These are phyloP conservation scores for Cylloceria caligata DNA, from an alignment of 2,888 invertebrate species.

Conservation along the genomic window DNA sequence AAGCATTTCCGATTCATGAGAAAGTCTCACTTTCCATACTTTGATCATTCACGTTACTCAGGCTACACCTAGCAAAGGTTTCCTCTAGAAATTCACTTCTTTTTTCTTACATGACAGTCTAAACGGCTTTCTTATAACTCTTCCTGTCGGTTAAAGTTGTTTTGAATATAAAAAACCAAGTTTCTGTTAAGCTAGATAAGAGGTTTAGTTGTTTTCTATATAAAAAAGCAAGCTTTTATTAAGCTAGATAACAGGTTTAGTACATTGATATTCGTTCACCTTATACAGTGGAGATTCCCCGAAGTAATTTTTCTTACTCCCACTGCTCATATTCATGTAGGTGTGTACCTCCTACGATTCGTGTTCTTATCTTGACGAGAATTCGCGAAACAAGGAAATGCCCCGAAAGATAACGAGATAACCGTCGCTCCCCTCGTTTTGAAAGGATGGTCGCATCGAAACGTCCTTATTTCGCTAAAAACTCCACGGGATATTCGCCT, in stretches of 20 bases:
- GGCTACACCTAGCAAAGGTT: not conserved
- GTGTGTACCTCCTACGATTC: constrained; percentile 20
- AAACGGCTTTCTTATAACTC: not conserved
- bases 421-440: constrained; percentile 47
- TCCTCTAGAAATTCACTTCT: not conserved
- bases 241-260: constrained; percentile 5
- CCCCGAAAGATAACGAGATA: constrained; percentile 63
- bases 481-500: constrained; percentile 16
- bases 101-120: not conserved
- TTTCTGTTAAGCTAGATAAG: not conserved
- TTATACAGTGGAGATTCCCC: constrained; percentile 16
- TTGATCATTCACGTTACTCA: not conserved
- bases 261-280: constrained; percentile 20
- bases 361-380: constrained; percentile 59
- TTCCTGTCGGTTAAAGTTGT: not conserved
- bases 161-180: not conserved
- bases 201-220: not conserved
- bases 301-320: constrained; percentile 47
- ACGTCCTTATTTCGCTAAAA: constrained; percentile 49
- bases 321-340: constrained; percentile 1
- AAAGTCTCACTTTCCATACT: not conserved
- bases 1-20: not conserved
- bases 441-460: constrained; percentile 42
- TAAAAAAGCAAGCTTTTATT: not conserved
- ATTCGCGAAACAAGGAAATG: constrained; percentile 56